Evolutionary conservation across 2,797 vertebrate species (phyloP), one percentile per base, ranked within the genome.

Genomic region (Corythornis leucogaster): DNA sequence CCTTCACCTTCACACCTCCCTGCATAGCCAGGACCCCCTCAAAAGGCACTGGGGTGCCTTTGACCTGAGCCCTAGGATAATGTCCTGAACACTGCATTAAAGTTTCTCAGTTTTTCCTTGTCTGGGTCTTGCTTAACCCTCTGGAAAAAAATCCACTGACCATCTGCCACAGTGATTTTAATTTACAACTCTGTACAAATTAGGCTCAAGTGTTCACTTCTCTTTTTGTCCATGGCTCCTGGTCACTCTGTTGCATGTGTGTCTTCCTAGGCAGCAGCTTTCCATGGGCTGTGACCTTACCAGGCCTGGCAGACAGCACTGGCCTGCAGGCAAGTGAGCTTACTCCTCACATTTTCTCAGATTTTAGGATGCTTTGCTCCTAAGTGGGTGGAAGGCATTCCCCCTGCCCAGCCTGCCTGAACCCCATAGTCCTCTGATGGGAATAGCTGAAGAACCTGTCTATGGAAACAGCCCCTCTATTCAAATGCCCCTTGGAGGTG

Each of bases 71-170:
- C 26, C 15, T 43, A n/a, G 38, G 21, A 21, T 28, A 62, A 35
- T 0, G 3, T 58, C 45, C 80, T 73, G 74, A 51, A 35, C 0
- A 2, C 42, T 30, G 55, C 91, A 43, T 35, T 46, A 51, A 90
- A 93, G 80, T 95, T 95, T 83, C 76, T 82, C 73, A 71, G 42
- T 17, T 80, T 80, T 85, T 88, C 67, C 83, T 93, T 76, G 93
- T 93, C 80, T 93, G 30, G 46, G 55, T 83, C 90, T 94, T 91
- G 83, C 77, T 89, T 89, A 92, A 58, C 91, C 46, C 76, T 66
- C 85, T 80, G 89, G 78, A 92, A 95, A 94, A 86, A 88, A 95
- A 96, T 94, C 94, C 75, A 66, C 55, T 81, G 91, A 64, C 94
- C 93, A 93, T 94, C 95, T 95, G 95, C 80, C 55, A 33, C 77